A percentile compares a stretch with the other conserved stretches of the same genome.
These are phyloP conservation scores for Gastracanthus pulcherrimus DNA, from an alignment of 2,888 invertebrate genomes.

Conservation along the genomic window DNA sequence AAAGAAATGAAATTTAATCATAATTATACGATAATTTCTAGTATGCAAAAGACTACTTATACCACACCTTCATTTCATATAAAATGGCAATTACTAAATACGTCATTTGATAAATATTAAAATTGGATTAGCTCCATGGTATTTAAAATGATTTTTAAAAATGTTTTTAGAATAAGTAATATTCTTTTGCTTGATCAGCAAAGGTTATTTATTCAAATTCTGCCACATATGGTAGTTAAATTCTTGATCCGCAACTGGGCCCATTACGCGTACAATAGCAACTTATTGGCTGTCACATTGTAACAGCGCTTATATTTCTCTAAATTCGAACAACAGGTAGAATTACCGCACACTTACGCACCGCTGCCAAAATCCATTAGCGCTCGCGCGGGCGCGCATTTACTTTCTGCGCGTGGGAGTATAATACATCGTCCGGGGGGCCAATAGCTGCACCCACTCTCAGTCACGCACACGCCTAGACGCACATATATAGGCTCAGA, in stretches of 20 bases:
- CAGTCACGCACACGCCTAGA: background rate
- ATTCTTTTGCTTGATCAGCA: too few species aligned
- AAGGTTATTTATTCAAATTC: too few species aligned
- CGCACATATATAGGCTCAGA: background rate
- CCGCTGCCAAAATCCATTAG: conserved; percentile 27
- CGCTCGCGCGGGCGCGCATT: background rate
- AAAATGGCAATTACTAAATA: too few species aligned
- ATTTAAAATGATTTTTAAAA: too few species aligned
- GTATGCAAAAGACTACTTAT: too few species aligned
- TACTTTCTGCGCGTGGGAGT: background rate
- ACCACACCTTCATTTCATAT: too few species aligned
- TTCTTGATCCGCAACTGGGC: background rate
- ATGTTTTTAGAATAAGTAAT: too few species aligned
- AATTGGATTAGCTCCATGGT: too few species aligned
- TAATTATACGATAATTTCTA: too few species aligned
- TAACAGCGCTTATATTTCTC: background rate
- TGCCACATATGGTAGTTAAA: background rate
- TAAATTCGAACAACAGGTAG: conserved; percentile 10
- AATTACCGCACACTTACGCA: conserved; percentile 12
- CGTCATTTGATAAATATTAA: too few species aligned
- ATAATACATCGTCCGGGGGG: background rate
- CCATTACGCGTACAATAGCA: background rate
- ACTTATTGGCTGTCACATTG: background rate
- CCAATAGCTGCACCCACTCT: background rate
- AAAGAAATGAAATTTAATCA: too few species aligned